A percentile compares a stretch with the other conserved stretches of the same genome.
These are phyloP conservation scores for Onychomys arenicola DNA, from an alignment of 2,797 vertebrate genomes.

Conservation along the genomic window DNA sequence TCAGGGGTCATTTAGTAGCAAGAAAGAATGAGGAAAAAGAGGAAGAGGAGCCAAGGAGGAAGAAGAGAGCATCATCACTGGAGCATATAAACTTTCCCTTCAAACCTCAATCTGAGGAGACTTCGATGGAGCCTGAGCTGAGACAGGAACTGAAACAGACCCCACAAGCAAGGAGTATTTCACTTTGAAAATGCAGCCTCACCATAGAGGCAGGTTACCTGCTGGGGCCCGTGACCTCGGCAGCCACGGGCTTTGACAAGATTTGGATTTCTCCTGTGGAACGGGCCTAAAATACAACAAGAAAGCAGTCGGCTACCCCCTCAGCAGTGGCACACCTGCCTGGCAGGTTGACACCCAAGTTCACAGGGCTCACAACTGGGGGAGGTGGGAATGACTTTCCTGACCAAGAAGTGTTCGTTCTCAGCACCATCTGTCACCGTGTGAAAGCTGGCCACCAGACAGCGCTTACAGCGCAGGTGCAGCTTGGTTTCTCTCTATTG, in stretches of 20 bases:
- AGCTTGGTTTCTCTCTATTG: not conserved
- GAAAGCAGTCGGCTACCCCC: not conserved
- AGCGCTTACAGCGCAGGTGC: not conserved
- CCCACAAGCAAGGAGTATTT: not conserved
- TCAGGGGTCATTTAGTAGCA: constrained; percentile 43
- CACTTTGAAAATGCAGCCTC: not conserved
- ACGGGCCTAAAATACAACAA: not conserved
- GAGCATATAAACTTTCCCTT: not conserved
- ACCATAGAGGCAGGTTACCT: not conserved
- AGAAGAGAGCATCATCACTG: not conserved
- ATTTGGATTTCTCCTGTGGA: not conserved
- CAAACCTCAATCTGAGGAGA: constrained; percentile 44
- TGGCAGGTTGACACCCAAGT: not conserved
- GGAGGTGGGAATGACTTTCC: not conserved
- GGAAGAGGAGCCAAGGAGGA: no score
- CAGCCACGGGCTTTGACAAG: not conserved
- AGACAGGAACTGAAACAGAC: not conserved
- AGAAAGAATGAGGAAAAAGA: not conserved
- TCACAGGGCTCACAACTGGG: not conserved
- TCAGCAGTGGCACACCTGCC: not conserved
- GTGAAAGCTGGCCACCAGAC: not conserved
- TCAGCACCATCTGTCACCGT: not conserved
- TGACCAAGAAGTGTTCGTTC: no score
- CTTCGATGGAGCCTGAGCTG: not conserved
- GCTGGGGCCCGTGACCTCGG: not conserved